Conservation (phyloP, 2,888 invertebrate genomes). For the Druceiella hillmani region DNA sequence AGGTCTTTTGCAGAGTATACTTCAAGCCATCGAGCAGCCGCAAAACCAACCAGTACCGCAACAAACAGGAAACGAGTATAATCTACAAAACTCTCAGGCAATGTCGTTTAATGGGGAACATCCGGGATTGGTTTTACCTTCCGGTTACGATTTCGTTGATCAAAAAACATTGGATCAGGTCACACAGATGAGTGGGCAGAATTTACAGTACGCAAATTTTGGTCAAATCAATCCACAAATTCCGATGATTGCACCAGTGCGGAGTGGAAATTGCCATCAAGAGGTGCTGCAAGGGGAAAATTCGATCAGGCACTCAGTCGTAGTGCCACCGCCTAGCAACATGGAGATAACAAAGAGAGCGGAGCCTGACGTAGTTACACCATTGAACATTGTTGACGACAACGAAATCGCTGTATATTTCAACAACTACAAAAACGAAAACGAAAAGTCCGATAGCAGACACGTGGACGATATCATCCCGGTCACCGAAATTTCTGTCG, state of each 20-base stretch:
- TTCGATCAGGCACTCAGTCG: conserved; percentile 40
- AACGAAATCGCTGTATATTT: conserved; percentile 58
- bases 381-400: conserved; percentile 44
- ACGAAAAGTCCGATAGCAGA: conserved; percentile 28
- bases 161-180: too few relatives aligned
- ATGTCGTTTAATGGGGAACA: conserved; percentile 28
- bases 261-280: too few relatives aligned
- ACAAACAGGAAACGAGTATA: too few relatives aligned
- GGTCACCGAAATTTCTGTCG: conserved; percentile 46
- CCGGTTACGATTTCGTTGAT: conserved; percentile 42
- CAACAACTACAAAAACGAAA: conserved; percentile 28
- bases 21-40: conserved; percentile 78
- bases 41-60: conserved; percentile 23
- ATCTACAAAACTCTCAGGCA: too few relatives aligned
- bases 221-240: too few relatives aligned
- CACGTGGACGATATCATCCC: conserved; percentile 20
- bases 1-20: conserved; percentile 72
- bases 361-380: conserved; percentile 20
- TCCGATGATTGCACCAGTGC: too few relatives aligned
- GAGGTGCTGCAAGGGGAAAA: conserved; percentile 38
- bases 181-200: conserved; percentile 17
- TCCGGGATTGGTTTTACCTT: conserved; percentile 36
- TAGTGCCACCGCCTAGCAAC: conserved; percentile 36
- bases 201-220: conserved; percentile 22
- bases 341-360: conserved; percentile 28